Conservation (phyloP, 2,888 invertebrate species). For the Eustalomyia histrio region DNA sequence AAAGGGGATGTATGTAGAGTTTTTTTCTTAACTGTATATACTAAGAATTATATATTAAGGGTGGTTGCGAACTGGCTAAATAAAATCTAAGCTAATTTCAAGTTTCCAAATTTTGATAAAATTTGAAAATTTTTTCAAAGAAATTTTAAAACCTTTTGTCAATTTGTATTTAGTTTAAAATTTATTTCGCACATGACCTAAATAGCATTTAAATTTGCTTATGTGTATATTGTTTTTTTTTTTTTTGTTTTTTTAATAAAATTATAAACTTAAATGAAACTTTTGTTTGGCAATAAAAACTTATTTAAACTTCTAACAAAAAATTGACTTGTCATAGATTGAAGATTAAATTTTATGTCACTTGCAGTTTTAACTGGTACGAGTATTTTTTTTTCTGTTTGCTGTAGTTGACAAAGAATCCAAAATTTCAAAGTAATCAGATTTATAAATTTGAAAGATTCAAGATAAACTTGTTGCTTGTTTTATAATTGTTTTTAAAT, state of each 20-base stretch:
- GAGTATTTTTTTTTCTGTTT: constrained; percentile 29
- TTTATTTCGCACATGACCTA: too few relatives aligned
- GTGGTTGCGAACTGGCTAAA: too few relatives aligned
- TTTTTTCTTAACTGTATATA: too few relatives aligned
- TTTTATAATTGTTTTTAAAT: constrained; percentile 52
- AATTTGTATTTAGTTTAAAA: too few relatives aligned
- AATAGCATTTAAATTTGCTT: constrained; percentile 4
- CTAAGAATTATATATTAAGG: too few relatives aligned
- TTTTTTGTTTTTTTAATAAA: too few relatives aligned
- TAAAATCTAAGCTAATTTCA: too few relatives aligned
- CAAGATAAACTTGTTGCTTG: constrained; percentile 60
- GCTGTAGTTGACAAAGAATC: constrained; percentile 44
- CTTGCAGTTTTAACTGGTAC: constrained; percentile 28
- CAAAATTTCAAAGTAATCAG: constrained; percentile 44
- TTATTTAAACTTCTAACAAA: background rate
- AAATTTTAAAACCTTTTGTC: too few relatives aligned
- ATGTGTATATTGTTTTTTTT: constrained; percentile 15
- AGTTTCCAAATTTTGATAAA: too few relatives aligned
- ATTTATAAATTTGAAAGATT: constrained; percentile 49
- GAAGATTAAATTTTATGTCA: constrained; percentile 43
- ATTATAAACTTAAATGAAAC: constrained; percentile 28
- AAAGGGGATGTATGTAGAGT: too few relatives aligned
- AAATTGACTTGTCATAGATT: constrained; percentile 18
- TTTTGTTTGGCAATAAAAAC: background rate
- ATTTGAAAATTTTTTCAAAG: too few relatives aligned